A percentile compares a stretch with the other conserved stretches of the same genome.
Evolutionary conservation across 2,888 invertebrate species (phyloP).

Genomic region (Phyllotreta cruciferae): DNA sequence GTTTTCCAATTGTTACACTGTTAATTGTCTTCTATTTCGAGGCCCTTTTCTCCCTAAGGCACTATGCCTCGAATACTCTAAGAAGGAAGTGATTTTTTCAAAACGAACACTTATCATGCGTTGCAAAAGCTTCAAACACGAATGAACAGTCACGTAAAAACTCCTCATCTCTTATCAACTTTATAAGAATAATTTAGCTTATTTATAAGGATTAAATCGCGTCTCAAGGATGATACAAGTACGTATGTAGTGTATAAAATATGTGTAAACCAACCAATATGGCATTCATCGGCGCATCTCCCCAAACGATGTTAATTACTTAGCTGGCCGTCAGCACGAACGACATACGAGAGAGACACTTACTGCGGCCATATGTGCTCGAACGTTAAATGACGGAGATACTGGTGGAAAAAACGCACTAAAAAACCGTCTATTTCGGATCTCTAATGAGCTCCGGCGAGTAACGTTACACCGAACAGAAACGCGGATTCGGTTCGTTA

Average conservation of each 20-base stretch:
- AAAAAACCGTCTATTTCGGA: conserved; percentile 53
- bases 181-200: too few relatives aligned
- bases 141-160: too few relatives aligned
- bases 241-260: background rate
- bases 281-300: conserved; percentile 34
- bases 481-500: conserved; percentile 36
- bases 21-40: conserved; percentile 23
- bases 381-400: conserved; percentile 55
- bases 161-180: too few relatives aligned
- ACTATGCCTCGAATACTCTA: too few relatives aligned
- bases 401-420: conserved; percentile 46
- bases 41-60: conserved; percentile 3
- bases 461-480: conserved; percentile 49
- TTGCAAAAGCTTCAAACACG: too few relatives aligned
- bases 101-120: too few relatives aligned
- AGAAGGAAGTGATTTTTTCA: too few relatives aligned
- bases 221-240: too few relatives aligned
- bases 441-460: conserved; percentile 53
- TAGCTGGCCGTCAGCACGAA: conserved; percentile 49
- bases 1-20: conserved; percentile 32
- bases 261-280: conserved; percentile 15
- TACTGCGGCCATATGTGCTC: conserved; percentile 55
- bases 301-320: conserved; percentile 50
- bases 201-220: too few relatives aligned
- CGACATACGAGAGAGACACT: conserved; percentile 42